Evolutionary conservation across 2,888 invertebrate genomes (phyloP).

Genomic region (Sympetrum striolatum): DNA sequence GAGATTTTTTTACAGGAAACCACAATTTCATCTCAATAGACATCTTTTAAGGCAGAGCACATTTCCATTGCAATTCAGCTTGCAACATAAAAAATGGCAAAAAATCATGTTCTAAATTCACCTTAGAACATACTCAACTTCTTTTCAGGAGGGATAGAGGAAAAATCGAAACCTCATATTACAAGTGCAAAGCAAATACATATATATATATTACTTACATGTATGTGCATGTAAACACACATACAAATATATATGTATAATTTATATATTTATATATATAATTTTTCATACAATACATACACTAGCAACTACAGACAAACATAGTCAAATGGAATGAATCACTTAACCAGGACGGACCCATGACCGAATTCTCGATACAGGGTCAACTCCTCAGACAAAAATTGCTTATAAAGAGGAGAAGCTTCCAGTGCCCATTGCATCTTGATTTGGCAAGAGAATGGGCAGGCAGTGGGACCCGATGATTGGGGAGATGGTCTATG

Average conservation of each 20-base stretch:
- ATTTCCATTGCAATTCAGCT: constrained; percentile 22
- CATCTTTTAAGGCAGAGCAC: constrained; percentile 32
- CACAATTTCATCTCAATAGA: background rate
- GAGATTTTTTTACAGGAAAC: background rate
- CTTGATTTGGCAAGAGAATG: background rate
- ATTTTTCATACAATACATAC: constrained; percentile 26
- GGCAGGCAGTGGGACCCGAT: constrained; percentile 39
- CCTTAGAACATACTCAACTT: background rate
- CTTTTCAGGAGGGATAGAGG: background rate
- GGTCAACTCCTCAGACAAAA: constrained; percentile 29
- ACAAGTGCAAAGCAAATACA: constrained; percentile 32
- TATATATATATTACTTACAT: background rate
- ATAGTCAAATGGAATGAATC: constrained; percentile 40
- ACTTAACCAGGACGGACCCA: constrained; percentile 42
- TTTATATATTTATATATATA: background rate
- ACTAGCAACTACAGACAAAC: constrained; percentile 16
- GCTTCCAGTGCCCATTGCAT: constrained; percentile 20
- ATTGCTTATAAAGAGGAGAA: constrained; percentile 6
- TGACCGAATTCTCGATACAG: constrained; percentile 30
- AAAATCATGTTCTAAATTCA: background rate
- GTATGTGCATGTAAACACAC: too few relatives aligned
- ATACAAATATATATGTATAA: background rate
- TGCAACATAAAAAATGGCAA: background rate
- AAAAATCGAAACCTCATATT: constrained; percentile 18
- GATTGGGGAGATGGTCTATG: constrained; percentile 23